Evolutionary conservation across 1,140 invertebrate genomes (phyloP).

Genomic region (Mercenaria mercenaria): DNA sequence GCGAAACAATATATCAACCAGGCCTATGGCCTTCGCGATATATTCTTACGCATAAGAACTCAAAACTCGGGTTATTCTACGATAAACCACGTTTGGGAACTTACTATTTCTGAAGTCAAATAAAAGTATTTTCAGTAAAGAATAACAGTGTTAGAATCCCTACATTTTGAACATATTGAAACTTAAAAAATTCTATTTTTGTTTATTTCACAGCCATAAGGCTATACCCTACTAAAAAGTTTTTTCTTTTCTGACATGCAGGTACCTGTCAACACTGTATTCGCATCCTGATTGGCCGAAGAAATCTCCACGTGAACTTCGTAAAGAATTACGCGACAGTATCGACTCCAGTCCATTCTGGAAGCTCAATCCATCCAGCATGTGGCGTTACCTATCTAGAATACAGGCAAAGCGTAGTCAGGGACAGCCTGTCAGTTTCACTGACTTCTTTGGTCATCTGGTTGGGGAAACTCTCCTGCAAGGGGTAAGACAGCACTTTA

Average conservation of each 20-base stretch:
- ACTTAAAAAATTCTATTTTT: too few species aligned
- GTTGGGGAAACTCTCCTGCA: conserved; percentile 86
- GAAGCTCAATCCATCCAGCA: conserved; percentile 81
- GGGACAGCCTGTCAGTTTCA: conserved; percentile 87
- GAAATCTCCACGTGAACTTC: conserved; percentile 77
- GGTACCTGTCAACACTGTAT: conserved; percentile 86
- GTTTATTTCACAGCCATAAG: too few species aligned
- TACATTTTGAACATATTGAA: too few species aligned
- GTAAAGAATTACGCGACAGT: conserved; percentile 84
- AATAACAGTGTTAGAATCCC: too few species aligned
- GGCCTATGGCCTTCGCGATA: too few species aligned
- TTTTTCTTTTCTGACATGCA: conserved; percentile 60
- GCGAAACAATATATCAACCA: too few species aligned
- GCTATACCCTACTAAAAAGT: too few species aligned
- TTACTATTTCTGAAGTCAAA: too few species aligned
- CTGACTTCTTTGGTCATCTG: conserved; percentile 87
- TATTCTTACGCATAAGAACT: too few species aligned
- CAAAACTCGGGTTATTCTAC: too few species aligned
- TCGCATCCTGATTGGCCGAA: conserved; percentile 84
- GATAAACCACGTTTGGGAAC: too few species aligned
- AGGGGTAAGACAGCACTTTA: conserved; percentile 78
- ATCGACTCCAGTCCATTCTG: conserved; percentile 84
- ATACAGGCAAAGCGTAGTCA: conserved; percentile 84
- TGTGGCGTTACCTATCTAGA: conserved; percentile 83
- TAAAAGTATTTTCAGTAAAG: too few species aligned